A percentile compares a stretch with the other conserved stretches of the same genome.
phyloP scores from a whole-genome alignment of 64 coral and sea anemone genomes.

The Montipora foliosa region DNA sequence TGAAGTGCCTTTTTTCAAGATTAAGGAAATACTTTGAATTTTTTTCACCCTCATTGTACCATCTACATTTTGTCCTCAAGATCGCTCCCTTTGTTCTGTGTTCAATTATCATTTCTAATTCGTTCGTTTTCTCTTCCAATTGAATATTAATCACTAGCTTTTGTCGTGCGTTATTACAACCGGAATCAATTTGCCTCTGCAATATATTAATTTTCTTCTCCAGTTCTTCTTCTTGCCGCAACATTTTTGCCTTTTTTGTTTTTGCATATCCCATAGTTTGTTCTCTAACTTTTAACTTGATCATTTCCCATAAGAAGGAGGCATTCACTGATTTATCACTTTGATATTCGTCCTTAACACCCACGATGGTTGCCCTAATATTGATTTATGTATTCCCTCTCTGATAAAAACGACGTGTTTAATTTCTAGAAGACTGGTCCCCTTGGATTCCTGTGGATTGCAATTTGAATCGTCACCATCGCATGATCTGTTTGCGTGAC shows the following conservation, averaged over 20 bases:
- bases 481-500: neutral
- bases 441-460: constrained; percentile 7
- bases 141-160: neutral
- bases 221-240: constrained; percentile 6
- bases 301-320: too few relatives aligned
- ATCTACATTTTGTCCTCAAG: too few relatives aligned
- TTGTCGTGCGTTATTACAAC: too few relatives aligned
- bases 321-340: too few relatives aligned
- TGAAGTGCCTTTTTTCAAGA: too few relatives aligned
- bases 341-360: too few relatives aligned
- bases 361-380: too few relatives aligned
- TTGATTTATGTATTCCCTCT: neutral
- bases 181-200: neutral
- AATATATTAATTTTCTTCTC: neutral
- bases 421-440: neutral
- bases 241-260: too few relatives aligned
- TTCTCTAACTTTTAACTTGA: constrained; percentile 9
- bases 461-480: neutral
- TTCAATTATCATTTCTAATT: too few relatives aligned
- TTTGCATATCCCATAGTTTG: constrained; percentile 11
- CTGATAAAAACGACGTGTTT: constrained; percentile 13
- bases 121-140: neutral
- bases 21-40: too few relatives aligned
- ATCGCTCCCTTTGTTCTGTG: too few relatives aligned
- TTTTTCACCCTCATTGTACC: too few relatives aligned